Percentiles rank a stretch among this genome's conserved stretches.
Evolutionary conservation across 2,888 invertebrate species (phyloP).

Genomic region (Drosophila infuscata): DNA sequence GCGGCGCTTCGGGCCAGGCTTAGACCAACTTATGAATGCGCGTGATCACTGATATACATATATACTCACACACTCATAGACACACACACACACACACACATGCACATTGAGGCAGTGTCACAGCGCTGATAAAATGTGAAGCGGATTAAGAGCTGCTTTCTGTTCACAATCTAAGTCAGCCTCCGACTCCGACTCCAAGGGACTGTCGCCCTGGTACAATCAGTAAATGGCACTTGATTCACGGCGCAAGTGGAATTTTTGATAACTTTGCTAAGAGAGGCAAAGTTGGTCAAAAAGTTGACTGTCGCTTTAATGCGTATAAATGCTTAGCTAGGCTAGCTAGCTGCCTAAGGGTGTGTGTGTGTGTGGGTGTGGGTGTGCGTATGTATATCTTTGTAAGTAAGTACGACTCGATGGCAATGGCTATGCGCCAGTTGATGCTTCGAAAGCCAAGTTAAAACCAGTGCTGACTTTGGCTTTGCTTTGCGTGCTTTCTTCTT

Average conservation of each 20-base stretch:
- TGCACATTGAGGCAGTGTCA: slow-evolving; percentile 70
- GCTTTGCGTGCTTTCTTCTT: slow-evolving; percentile 58
- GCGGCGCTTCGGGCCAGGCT: slow-evolving; percentile 70
- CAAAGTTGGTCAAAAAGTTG: slow-evolving; percentile 78
- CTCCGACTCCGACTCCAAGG: slow-evolving; percentile 9
- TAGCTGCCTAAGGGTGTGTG: slow-evolving; percentile 18
- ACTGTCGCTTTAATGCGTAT: slow-evolving; percentile 77
- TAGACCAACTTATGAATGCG: slow-evolving; percentile 75
- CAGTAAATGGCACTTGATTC: slow-evolving; percentile 82
- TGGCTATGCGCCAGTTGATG: slow-evolving; percentile 39
- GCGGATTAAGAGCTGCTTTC: slow-evolving; percentile 72
- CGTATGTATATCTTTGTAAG: slow-evolving; percentile 3
- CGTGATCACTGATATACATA: slow-evolving; percentile 49
- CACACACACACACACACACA: not conserved
- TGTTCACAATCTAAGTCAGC: slow-evolving; percentile 18
- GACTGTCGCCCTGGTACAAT: slow-evolving; percentile 65
- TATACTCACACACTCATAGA: slow-evolving; percentile 20
- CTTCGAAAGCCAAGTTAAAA: slow-evolving; percentile 72
- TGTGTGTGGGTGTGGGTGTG: not conserved
- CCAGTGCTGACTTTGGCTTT: slow-evolving; percentile 73
- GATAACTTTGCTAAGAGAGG: slow-evolving; percentile 71
- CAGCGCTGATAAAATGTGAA: slow-evolving; percentile 78
- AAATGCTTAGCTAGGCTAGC: slow-evolving; percentile 59
- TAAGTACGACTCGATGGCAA: slow-evolving; percentile 46
- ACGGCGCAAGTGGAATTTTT: slow-evolving; percentile 81